Evolutionary conservation across 1,140 invertebrate genomes (phyloP).

Genomic region (Drosophila auraria): DNA sequence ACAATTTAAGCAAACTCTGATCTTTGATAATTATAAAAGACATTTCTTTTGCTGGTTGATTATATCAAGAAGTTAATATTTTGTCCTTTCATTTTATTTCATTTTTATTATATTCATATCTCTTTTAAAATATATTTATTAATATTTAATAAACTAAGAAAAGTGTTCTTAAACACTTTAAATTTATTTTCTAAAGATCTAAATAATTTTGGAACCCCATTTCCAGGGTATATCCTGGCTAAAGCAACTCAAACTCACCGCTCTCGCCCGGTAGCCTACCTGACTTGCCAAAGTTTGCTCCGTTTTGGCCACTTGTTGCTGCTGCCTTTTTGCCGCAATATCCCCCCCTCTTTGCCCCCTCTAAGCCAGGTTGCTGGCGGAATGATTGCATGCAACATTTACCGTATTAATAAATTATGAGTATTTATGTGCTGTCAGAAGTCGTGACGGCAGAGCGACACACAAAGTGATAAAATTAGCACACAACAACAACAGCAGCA

Average conservation of each 20-base stretch:
- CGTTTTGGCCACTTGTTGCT: constrained; percentile 44
- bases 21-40: accelerated
- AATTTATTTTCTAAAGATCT: not conserved
- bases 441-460: constrained; percentile 84
- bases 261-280: not conserved
- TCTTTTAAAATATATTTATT: not conserved
- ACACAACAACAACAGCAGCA: constrained; percentile 53
- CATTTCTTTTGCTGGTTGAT: not conserved
- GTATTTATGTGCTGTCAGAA: constrained; percentile 85
- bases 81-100: too few species aligned
- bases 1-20: not conserved
- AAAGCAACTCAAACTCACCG: not conserved
- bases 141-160: too few species aligned
- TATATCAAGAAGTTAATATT: not conserved
- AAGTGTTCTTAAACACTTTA: too few species aligned
- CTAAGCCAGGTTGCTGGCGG: constrained; percentile 54
- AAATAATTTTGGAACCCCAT: not conserved
- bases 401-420: constrained; percentile 85
- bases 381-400: constrained; percentile 84
- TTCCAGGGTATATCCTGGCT: constrained; percentile 11
- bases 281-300: constrained; percentile 20
- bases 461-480: constrained; percentile 85
- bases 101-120: too few species aligned
- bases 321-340: constrained; percentile 18
- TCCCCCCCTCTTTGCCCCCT: not conserved